These are phyloP conservation scores for Limonius californicus DNA, from an alignment of 1,140 invertebrate genomes.

Conservation along the genomic window DNA sequence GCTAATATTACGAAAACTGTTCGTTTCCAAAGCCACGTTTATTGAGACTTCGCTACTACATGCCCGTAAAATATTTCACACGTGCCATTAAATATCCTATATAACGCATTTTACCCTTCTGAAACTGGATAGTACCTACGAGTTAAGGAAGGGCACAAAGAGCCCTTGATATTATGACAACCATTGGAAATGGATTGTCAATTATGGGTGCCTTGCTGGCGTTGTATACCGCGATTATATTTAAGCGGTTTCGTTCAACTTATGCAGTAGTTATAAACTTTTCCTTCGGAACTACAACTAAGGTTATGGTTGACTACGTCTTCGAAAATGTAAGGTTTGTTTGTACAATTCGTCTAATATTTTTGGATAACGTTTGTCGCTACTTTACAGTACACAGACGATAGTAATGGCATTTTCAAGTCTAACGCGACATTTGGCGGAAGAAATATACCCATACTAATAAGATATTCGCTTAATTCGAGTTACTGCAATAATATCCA, in stretches of 20 bases:
- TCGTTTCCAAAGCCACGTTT: too few species aligned
- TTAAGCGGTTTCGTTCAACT: conserved; percentile 57
- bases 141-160: conserved; percentile 2
- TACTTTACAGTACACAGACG: conserved; percentile 58
- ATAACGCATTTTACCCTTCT: conserved; percentile 41
- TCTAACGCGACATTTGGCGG: conserved; percentile 40
- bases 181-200: conserved; percentile 57
- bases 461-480: conserved; percentile 41
- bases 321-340: conserved; percentile 41
- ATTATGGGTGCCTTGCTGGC: conserved; percentile 56
- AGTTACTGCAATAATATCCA: conserved; percentile 40
- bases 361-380: conserved; percentile 65
- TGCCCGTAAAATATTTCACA: too few species aligned
- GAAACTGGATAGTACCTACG: conserved; percentile 11
- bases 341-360: conserved; percentile 54
- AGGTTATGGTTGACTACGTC: conserved; percentile 54
- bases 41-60: too few species aligned
- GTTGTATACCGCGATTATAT: conserved; percentile 55
- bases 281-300: conserved; percentile 54
- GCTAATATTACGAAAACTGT: too few species aligned
- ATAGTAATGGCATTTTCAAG: conserved; percentile 56
- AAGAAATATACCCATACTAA: conserved; percentile 42
- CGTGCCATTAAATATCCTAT: too few species aligned
- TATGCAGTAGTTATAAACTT: conserved; percentile 58
- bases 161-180: conserved; percentile 56